Evolutionary conservation across 2,888 invertebrate species (phyloP), one percentile per base, ranked within the genome.

Genomic region (Drosophila demipolita): DNA sequence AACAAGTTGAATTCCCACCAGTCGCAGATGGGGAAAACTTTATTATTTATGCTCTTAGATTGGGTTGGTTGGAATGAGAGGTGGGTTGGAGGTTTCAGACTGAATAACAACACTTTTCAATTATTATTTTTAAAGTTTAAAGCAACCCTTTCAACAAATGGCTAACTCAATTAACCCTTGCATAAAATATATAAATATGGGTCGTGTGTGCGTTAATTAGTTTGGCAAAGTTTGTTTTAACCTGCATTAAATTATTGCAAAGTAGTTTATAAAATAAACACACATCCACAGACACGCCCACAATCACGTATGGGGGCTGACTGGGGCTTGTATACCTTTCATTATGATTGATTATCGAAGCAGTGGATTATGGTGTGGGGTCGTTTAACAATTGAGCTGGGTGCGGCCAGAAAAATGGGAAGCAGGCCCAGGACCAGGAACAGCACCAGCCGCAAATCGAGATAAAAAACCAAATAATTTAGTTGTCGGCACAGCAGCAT

Each of bases 341-440:
- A 80, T 83, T 83, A 87, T 89, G 89, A 89, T 85, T 85, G 84
- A 85, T 85, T 89, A 89, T 81, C 66, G 87, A 69, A 53, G 26
- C 57, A 57, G 66, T 72, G 58, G 59, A 62, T 53, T 64, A 49
- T 71, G 70, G 66, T 73, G 62, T 70, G 78, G 50, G 60, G 58
- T 38, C 79, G 80, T 84, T 89, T 89, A 85, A 77, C 89, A 87
- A 85, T 84, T 87, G 85, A 73, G 74, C 53, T 29, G 36, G 42
- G 29, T 23, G 26, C 57, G 42, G 57, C 35, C 40, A 20, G 8
- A 0, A 8, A 15, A 29, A 29, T 29, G 29, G 29, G 29, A 29
- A 29, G 29, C 29, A 29, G 29, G 29, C 29, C 5, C 5, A 29
- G 29, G 5, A 29, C 5, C 29, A 29, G 29, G 23, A 1, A 29